A percentile compares a stretch with the other conserved stretches of the same genome.
Evolutionary conservation across 2,888 invertebrate genomes (phyloP).

Genomic region (Tiliacea citrago): DNA sequence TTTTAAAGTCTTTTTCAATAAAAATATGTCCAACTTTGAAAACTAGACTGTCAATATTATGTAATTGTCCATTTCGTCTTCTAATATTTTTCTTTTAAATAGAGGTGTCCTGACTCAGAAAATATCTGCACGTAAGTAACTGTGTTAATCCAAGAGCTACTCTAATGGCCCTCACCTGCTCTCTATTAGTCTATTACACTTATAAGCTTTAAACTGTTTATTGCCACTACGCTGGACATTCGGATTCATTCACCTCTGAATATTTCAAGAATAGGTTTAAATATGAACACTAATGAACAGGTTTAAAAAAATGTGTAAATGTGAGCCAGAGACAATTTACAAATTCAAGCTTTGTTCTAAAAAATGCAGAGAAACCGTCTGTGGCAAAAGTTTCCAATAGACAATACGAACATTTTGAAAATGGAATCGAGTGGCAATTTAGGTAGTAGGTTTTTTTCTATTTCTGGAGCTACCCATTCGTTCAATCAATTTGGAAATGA

Average conservation of each 20-base stretch:
- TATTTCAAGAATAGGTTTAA: conserved; percentile 13
- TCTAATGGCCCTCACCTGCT: conserved; percentile 49
- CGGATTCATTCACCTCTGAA: conserved; percentile 3
- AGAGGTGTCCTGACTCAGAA: conserved; percentile 10
- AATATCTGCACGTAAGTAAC: conserved; percentile 23
- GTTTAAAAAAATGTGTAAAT: neutral
- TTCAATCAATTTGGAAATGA: conserved; percentile 2
- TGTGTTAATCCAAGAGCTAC: conserved; percentile 27
- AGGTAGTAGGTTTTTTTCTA: neutral
- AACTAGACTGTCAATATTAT: neutral
- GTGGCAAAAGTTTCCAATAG: conserved; percentile 8
- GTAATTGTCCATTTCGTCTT: neutral
- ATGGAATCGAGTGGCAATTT: conserved; percentile 22
- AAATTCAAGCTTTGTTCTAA: conserved; percentile 18
- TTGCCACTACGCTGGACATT: conserved; percentile 34
- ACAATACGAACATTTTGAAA: conserved; percentile 23
- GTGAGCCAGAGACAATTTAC: neutral
- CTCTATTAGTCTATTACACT: conserved; percentile 46
- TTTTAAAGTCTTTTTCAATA: neutral
- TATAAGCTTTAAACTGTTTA: conserved; percentile 45
- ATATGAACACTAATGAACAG: too few species aligned
- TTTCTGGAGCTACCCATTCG: neutral
- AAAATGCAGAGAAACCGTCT: conserved; percentile 3
- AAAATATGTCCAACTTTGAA: neutral
- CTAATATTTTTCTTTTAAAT: conserved; percentile 1